A percentile compares a stretch with the other conserved stretches of the same genome.
These are phyloP conservation scores for Solenopsis fugax DNA, from an alignment of 1,140 invertebrate genomes.

Conservation along the genomic window DNA sequence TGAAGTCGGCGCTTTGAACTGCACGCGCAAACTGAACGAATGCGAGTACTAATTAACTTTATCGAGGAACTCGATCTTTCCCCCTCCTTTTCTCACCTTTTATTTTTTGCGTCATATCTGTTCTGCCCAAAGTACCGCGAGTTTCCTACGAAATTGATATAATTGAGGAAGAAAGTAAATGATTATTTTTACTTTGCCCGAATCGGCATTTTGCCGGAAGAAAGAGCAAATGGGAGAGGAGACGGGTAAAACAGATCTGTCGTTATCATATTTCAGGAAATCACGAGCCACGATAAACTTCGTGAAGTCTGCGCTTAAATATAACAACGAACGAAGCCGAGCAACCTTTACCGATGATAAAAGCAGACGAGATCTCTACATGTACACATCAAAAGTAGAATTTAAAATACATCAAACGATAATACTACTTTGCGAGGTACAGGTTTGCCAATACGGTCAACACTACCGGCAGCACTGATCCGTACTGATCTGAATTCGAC, in stretches of 20 bases:
- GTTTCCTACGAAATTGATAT: conserved; percentile 13
- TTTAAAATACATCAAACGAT: conserved; percentile 19
- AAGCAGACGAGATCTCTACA: neutral
- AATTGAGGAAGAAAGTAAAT: conserved; percentile 27
- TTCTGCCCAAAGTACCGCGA: neutral
- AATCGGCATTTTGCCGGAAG: conserved; percentile 25
- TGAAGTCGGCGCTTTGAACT: conserved; percentile 18
- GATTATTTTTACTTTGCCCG: neutral
- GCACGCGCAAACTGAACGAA: conserved; percentile 40
- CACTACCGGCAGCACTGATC: neutral
- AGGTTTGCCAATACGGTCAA: neutral
- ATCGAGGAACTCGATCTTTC: conserved; percentile 31
- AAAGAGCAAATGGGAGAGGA: neutral
- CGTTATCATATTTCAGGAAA: conserved; percentile 40
- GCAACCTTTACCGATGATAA: neutral
- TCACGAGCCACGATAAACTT: conserved; percentile 32
- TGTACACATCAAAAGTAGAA: neutral
- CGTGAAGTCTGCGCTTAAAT: conserved; percentile 22
- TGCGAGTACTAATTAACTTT: conserved; percentile 46
- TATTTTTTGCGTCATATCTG: neutral
- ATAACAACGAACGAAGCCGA: conserved; percentile 5
- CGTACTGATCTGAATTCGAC: conserved; percentile 7
- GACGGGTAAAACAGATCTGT: neutral
- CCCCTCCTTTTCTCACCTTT: neutral
- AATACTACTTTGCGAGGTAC: neutral